phyloP scores from a whole-genome alignment of 2,888 invertebrate genomes.

The Troilus luridus region DNA sequence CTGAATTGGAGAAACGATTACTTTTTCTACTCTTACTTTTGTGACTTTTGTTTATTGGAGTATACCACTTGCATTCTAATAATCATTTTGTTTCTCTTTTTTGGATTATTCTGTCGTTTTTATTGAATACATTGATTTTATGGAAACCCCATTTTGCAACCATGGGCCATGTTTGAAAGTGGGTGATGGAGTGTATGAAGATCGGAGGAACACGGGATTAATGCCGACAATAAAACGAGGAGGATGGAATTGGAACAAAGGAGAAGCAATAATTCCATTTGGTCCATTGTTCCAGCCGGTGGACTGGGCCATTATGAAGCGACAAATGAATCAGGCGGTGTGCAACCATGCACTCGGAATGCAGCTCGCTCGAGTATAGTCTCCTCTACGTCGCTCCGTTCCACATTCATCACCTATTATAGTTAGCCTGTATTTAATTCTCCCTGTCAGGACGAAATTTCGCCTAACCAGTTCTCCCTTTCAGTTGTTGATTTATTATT shows the following conservation, averaged over 20 bases:
- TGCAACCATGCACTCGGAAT: slow-evolving; percentile 39
- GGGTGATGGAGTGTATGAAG: slow-evolving; percentile 31
- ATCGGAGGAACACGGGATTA: slow-evolving; percentile 28
- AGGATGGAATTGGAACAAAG: slow-evolving; percentile 13
- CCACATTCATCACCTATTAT: slow-evolving; percentile 12
- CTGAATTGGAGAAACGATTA: too few species aligned
- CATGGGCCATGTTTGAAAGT: not conserved
- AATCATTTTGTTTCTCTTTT: too few species aligned
- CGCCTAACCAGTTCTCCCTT: not conserved
- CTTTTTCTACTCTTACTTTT: too few species aligned
- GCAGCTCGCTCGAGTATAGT: not conserved
- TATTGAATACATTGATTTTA: not conserved
- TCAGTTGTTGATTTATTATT: not conserved
- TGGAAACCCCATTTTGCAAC: not conserved
- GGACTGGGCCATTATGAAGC: not conserved
- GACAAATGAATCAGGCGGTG: slow-evolving; percentile 22
- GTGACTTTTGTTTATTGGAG: too few species aligned
- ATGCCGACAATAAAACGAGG: slow-evolving; percentile 37
- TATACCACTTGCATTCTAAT: too few species aligned
- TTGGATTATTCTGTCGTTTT: too few species aligned
- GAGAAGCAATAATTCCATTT: slow-evolving; percentile 52
- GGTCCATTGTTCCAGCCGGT: slow-evolving; percentile 31
- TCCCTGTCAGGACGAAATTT: not conserved
- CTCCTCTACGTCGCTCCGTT: too few species aligned
- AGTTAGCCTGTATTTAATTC: not conserved